phyloP scores from a whole-genome alignment of 1,140 invertebrate genomes.

The Drosophila ananassae region DNA sequence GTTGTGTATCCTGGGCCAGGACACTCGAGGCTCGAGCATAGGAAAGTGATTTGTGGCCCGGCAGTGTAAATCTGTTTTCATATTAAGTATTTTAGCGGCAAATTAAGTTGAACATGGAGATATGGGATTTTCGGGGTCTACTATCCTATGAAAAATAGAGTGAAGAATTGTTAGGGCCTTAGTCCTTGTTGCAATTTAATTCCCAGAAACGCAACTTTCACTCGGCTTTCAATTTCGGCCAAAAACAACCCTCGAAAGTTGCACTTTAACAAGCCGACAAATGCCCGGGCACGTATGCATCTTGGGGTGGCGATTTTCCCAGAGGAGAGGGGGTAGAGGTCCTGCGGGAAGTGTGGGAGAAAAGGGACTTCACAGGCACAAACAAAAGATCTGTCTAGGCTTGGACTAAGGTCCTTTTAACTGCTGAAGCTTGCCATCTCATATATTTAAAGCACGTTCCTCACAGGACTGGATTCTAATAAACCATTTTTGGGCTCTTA shows the following conservation, averaged over 20 bases:
- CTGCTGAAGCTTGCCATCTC: slow-evolving; percentile 33
- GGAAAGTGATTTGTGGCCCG: slow-evolving; percentile 79
- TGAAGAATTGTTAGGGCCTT: slow-evolving; percentile 2
- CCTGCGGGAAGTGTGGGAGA: not conserved
- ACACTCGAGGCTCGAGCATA: slow-evolving; percentile 51
- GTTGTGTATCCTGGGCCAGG: slow-evolving; percentile 29
- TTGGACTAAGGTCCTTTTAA: slow-evolving; percentile 20
- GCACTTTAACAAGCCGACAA: slow-evolving; percentile 65
- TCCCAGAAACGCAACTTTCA: slow-evolving; percentile 65
- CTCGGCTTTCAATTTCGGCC: slow-evolving; percentile 70
- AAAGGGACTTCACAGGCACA: slow-evolving; percentile 35
- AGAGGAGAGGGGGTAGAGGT: not conserved
- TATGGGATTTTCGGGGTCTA: not conserved
- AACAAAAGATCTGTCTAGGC: slow-evolving; percentile 52
- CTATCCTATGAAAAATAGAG: not conserved
- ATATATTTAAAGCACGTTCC: slow-evolving; percentile 43
- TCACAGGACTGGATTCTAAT: not conserved
- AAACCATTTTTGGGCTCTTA: too few species aligned
- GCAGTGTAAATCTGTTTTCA: slow-evolving; percentile 80
- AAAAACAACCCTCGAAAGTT: slow-evolving; percentile 35
- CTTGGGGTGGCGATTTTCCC: slow-evolving; percentile 16
- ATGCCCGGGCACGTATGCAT: slow-evolving; percentile 64
- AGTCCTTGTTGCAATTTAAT: slow-evolving; percentile 19
- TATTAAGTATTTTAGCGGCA: slow-evolving; percentile 81
- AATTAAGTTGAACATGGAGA: slow-evolving; percentile 70